Base-by-base conservation (phyloP, 1,140 invertebrate genomes). In the Dendrolimus punctatus region DNA sequence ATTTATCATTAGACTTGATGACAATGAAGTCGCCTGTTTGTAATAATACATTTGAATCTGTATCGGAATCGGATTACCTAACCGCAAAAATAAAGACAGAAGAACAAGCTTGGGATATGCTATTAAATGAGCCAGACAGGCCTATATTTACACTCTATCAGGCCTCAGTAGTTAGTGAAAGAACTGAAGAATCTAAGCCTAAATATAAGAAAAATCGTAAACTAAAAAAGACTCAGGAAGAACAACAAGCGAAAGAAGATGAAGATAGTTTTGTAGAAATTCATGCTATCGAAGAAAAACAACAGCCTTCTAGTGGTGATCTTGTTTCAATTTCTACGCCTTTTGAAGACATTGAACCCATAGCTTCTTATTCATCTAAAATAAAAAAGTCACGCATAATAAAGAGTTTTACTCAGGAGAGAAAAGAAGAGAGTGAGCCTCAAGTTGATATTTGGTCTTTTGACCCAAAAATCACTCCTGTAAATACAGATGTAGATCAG, bases 181-280 rank as follows among this genome's bases (percentile, higher is more conserved):
- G 75, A 70, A 47, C n/a, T 39, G 80, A 78, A 37, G 83, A 84
- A 47, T 23, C 42, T 6, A 88, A 87, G 69, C 41, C 67, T 4
- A 87, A 80, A 63, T 59, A 61, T 37, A 87, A 85, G 55, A 87
- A 78, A 65, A 69, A 52, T 49, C 76, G 82, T 45, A 85, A 80
- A 60, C 38, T 39, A n/a, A 81, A 76, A 53, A 78, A 74, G 57
- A 49, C 57, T 36, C 66, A 69, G 41, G 83, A 85, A 6, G 80
- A 81, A n/a, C 53, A 55, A 46, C 56, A 67, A 38, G 23, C 62
- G 9, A 80, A 79, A 64, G 64, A 62, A 6, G 80, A 83, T 8
- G 83, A 85, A 41, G 76, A 86, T 46, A 84, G 78, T 58, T 86
- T 86, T 62, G 71, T 86, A 40, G 83, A 86, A 64, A 86, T 86